These are phyloP conservation scores for Pollenia griseotomentosa DNA, from an alignment of 2,888 invertebrate species.

Conservation along the genomic window DNA sequence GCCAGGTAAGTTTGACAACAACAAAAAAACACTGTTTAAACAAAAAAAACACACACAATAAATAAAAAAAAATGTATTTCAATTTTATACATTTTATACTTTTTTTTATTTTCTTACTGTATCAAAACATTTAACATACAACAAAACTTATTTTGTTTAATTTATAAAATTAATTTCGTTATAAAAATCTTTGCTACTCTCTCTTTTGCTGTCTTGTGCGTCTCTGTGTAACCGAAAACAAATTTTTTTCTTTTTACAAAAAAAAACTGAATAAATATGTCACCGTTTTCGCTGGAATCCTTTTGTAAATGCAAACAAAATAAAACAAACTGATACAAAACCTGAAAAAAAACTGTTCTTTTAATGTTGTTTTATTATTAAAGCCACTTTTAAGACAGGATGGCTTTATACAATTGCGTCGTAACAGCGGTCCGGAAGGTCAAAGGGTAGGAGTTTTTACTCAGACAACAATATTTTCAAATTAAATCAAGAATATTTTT, in stretches of 20 bases:
- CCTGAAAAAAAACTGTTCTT: conserved; percentile 28
- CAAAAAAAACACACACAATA: conserved; percentile 5
- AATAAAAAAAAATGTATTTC: conserved; percentile 28
- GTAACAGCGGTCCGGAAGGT: conserved; percentile 82
- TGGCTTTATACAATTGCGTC: conserved; percentile 82
- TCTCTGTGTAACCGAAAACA: conserved; percentile 36
- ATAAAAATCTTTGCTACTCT: conserved; percentile 64
- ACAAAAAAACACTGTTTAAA: conserved; percentile 5
- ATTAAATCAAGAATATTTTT: conserved; percentile 41
- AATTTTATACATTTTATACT: conserved; percentile 18
- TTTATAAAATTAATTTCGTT: conserved; percentile 64
- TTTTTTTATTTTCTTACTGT: background rate
- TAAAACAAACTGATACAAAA: background rate
- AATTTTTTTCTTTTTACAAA: background rate
- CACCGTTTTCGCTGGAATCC: conserved; percentile 39
- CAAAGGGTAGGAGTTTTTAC: conserved; percentile 80
- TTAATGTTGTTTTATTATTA: conserved; percentile 64
- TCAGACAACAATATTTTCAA: conserved; percentile 42
- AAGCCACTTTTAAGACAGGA: conserved; percentile 83
- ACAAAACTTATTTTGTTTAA: conserved; percentile 49
- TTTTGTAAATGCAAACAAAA: conserved; percentile 53
- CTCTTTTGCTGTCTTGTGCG: conserved; percentile 54
- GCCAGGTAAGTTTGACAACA: conserved; percentile 83
- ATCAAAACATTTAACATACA: conserved; percentile 46
- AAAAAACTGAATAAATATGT: conserved; percentile 20